Evolutionary conservation across 2,797 vertebrate genomes (phyloP).

Genomic region (Prionace glauca): DNA sequence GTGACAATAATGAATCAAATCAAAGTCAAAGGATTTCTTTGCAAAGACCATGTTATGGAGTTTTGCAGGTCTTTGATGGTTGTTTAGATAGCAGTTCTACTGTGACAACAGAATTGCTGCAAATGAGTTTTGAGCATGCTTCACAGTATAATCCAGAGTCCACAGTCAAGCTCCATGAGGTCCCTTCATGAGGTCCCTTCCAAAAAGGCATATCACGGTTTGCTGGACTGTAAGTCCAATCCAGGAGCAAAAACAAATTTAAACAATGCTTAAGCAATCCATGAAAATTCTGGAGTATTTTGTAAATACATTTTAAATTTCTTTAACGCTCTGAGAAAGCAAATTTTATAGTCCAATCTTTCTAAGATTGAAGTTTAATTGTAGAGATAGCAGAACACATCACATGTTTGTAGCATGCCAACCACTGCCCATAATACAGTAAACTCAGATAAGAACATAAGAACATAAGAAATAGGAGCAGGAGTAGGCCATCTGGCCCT

Average conservation of each 20-base stretch:
- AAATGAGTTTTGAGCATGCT: background rate
- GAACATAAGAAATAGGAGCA: too few relatives aligned
- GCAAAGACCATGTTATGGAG: background rate
- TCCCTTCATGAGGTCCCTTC: background rate
- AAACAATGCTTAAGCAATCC: background rate
- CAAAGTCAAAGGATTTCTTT: background rate
- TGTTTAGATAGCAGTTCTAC: background rate
- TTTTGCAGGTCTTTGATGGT: background rate
- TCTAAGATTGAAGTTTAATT: background rate
- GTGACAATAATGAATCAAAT: too few relatives aligned
- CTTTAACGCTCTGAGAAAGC: background rate
- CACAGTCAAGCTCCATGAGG: background rate
- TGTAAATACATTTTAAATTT: background rate
- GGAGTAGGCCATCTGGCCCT: too few relatives aligned
- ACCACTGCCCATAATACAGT: background rate
- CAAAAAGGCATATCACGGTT: background rate
- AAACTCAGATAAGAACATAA: constrained; percentile 2
- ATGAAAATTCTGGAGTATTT: background rate
- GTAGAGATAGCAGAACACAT: background rate
- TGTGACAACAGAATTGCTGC: background rate
- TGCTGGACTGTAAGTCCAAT: background rate
- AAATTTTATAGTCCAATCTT: background rate
- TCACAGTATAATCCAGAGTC: background rate
- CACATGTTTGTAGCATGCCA: background rate
- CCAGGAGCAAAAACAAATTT: background rate